Evolutionary conservation across 2,888 invertebrate species (phyloP).

Genomic region (Amphipoea oculea): DNA sequence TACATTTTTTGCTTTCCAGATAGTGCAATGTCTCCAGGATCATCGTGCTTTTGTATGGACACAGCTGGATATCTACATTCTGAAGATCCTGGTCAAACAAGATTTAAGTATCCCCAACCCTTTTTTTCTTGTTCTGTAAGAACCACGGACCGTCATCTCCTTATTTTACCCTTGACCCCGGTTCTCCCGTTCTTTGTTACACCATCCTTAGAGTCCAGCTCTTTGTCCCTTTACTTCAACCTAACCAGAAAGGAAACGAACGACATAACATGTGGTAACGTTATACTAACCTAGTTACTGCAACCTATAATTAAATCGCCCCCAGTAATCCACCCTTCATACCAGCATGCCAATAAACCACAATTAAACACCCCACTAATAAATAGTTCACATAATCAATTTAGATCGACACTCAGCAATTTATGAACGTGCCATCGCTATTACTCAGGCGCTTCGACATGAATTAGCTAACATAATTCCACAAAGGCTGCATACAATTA

Average conservation of each 20-base stretch:
- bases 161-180: neutral
- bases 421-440: slow-evolving; percentile 48
- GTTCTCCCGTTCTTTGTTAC: neutral
- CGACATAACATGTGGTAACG: slow-evolving; percentile 12
- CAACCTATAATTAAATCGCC: slow-evolving; percentile 38
- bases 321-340: slow-evolving; percentile 30
- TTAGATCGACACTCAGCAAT: slow-evolving; percentile 59
- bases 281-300: slow-evolving; percentile 45
- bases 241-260: slow-evolving; percentile 16
- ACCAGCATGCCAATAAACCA: slow-evolving; percentile 58
- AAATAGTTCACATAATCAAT: slow-evolving; percentile 53
- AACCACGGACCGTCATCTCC: neutral
- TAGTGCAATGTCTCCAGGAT: neutral
- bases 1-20: slow-evolving; percentile 31
- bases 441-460: slow-evolving; percentile 36
- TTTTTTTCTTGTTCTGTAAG: neutral
- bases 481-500: slow-evolving; percentile 56
- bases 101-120: slow-evolving; percentile 29
- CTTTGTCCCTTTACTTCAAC: slow-evolving; percentile 28
- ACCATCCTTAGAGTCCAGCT: neutral
- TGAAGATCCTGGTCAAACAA: neutral
- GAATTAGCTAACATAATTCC: slow-evolving; percentile 63
- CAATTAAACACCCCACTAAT: slow-evolving; percentile 57
- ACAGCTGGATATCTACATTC: neutral
- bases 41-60: neutral